Percentiles rank a stretch among this genome's conserved stretches.
Conservation (phyloP, 2,888 invertebrate species). For the Pristionchus maxplancki region DNA sequence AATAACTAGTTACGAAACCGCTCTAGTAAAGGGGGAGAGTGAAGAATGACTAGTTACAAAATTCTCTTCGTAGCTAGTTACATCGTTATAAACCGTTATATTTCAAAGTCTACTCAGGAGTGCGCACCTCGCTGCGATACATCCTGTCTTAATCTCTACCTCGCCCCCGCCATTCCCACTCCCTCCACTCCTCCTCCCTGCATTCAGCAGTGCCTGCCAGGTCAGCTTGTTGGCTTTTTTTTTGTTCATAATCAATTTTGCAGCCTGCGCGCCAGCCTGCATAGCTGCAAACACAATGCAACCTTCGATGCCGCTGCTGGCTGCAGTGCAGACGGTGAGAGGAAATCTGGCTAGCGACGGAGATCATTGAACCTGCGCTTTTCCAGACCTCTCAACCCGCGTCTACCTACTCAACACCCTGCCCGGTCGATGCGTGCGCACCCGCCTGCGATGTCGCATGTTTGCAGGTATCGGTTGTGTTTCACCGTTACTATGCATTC, state of each 20-base stretch:
- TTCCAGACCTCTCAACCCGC: slow-evolving; percentile 12
- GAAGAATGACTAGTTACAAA: too few species aligned
- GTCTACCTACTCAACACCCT: background rate
- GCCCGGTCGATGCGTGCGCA: slow-evolving; percentile 33
- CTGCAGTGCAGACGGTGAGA: slow-evolving; percentile 37
- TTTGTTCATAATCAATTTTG: background rate
- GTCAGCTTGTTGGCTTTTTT: background rate
- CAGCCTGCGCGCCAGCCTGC: slow-evolving; percentile 34
- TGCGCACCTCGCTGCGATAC: slow-evolving; percentile 18
- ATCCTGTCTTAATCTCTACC: slow-evolving; percentile 24
- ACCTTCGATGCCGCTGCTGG: background rate
- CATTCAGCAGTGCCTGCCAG: slow-evolving; percentile 23
- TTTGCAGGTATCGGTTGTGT: slow-evolving; percentile 31
- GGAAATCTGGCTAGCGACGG: too few species aligned
- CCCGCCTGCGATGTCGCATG: slow-evolving; percentile 35
- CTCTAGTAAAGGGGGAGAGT: too few species aligned
- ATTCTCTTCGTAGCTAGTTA: too few species aligned
- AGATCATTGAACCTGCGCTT: too few species aligned
- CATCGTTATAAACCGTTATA: too few species aligned
- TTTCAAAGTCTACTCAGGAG: background rate
- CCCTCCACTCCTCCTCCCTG: slow-evolving; percentile 21
- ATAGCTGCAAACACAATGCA: slow-evolving; percentile 23
- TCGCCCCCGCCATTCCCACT: slow-evolving; percentile 23
- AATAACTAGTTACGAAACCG: too few species aligned
- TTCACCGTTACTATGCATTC: background rate